Percentiles rank a stretch among this genome's conserved stretches.
phyloP scores from a whole-genome alignment of 2,113 vertebrate genomes.

The Brienomyrus longianalis region DNA sequence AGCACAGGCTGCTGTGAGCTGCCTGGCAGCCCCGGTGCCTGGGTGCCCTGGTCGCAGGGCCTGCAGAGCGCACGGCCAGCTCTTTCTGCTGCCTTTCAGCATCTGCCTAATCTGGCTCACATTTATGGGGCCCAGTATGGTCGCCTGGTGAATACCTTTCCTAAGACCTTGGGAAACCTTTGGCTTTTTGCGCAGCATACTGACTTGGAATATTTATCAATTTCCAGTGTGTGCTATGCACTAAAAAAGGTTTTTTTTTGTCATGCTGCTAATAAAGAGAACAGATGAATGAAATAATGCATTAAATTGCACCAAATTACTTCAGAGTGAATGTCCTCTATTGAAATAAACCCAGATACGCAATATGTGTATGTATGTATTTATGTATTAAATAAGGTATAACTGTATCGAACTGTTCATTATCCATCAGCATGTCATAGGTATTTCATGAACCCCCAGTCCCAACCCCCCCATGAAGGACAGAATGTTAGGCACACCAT shows the following conservation, averaged over 20 bases:
- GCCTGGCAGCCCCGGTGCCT: not conserved
- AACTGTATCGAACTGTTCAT: not conserved
- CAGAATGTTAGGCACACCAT: not conserved
- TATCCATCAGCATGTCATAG: not conserved
- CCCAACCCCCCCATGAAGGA: not conserved
- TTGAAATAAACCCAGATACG: not conserved
- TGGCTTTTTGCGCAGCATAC: not conserved
- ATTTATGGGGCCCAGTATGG: not conserved
- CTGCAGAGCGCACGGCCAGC: not conserved
- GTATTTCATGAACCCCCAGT: not conserved
- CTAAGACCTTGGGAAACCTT: not conserved
- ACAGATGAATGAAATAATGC: not conserved
- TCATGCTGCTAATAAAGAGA: not conserved
- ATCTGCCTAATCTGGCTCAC: not conserved
- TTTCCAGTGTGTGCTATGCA: not conserved
- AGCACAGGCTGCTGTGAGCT: not conserved
- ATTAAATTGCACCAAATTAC: not conserved
- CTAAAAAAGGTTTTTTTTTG: not conserved
- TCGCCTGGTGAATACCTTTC: not conserved
- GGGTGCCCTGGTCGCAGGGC: not conserved
- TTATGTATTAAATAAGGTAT: not conserved
- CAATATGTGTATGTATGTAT: not conserved
- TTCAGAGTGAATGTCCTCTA: not conserved
- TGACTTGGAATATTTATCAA: not conserved
- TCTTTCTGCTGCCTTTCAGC: not conserved